phyloP scores from a whole-genome alignment of 2,888 invertebrate species.

The Zele albiditarsus region DNA sequence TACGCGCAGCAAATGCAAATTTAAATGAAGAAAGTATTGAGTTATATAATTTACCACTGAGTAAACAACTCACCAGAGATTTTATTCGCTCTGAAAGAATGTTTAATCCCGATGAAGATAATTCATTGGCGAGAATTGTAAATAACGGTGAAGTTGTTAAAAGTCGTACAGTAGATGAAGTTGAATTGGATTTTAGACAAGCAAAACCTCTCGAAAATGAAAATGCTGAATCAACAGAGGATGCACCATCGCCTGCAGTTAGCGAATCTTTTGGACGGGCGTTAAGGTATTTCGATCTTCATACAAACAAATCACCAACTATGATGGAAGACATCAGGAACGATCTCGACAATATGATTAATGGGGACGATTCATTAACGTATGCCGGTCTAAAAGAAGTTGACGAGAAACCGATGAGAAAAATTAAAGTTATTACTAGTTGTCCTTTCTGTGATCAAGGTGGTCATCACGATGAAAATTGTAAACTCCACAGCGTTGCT shows the following conservation, averaged over 20 bases:
- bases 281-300: conserved; percentile 63
- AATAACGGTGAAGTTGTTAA: conserved; percentile 65
- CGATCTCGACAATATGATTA: conserved; percentile 49
- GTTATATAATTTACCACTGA: conserved; percentile 65
- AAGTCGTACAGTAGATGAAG: conserved; percentile 60
- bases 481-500: conserved; percentile 20
- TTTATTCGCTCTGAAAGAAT: conserved; percentile 64
- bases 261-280: conserved; percentile 63
- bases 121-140: conserved; percentile 65
- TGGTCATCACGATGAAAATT: conserved; percentile 46
- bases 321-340: conserved; percentile 17
- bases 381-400: conserved; percentile 60
- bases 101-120: conserved; percentile 66
- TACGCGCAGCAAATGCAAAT: conserved; percentile 25
- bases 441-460: conserved; percentile 64
- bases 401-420: conserved; percentile 64
- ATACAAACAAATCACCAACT: conserved; percentile 43
- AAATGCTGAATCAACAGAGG: conserved; percentile 32
- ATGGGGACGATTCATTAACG: conserved; percentile 41
- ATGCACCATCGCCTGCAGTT: conserved; percentile 12
- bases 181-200: conserved; percentile 63
- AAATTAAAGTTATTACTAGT: conserved; percentile 55
- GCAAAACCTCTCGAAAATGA: conserved; percentile 53
- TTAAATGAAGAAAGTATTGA: conserved; percentile 59
- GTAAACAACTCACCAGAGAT: conserved; percentile 63